phyloP scores from a whole-genome alignment of 2,113 vertebrate species.

The Ifrita kowaldi region DNA sequence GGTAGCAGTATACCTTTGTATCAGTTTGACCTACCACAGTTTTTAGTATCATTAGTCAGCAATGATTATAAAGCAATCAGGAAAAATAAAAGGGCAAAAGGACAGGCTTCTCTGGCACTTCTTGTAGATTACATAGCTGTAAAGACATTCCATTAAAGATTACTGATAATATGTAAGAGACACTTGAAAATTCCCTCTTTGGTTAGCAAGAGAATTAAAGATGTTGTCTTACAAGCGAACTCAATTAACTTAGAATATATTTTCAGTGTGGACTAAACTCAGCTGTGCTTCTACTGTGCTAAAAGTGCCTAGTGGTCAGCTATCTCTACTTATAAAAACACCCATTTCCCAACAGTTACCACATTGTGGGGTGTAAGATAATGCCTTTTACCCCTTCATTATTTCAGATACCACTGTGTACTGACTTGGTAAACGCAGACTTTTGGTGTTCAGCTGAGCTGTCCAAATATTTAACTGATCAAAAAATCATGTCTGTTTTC shows the following conservation, averaged over 20 bases:
- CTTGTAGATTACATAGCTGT: neutral
- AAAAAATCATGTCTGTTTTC: neutral
- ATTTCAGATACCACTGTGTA: constrained; percentile 16
- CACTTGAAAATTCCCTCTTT: constrained; percentile 29
- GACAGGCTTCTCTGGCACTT: neutral
- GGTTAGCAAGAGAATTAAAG: constrained; percentile 19
- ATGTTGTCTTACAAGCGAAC: neutral
- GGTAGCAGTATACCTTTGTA: neutral
- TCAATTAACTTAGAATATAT: constrained; percentile 2
- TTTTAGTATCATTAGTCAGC: neutral
- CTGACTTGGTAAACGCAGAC: neutral
- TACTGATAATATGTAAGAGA: constrained; percentile 6
- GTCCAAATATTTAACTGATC: constrained; percentile 19
- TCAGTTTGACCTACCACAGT: constrained; percentile 7
- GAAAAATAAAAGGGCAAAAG: constrained; percentile 35
- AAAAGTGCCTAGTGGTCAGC: neutral
- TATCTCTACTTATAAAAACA: constrained; percentile 4
- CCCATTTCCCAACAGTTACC: constrained; percentile 17
- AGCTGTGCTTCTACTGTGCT: neutral
- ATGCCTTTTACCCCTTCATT: constrained; percentile 21
- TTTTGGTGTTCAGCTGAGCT: neutral
- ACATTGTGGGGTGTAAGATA: neutral
- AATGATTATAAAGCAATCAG: constrained; percentile 25
- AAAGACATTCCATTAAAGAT: constrained; percentile 42
- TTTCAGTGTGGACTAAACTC: neutral